Conservation (phyloP, 1,140 invertebrate species). For the Onthophagus taurus region DNA sequence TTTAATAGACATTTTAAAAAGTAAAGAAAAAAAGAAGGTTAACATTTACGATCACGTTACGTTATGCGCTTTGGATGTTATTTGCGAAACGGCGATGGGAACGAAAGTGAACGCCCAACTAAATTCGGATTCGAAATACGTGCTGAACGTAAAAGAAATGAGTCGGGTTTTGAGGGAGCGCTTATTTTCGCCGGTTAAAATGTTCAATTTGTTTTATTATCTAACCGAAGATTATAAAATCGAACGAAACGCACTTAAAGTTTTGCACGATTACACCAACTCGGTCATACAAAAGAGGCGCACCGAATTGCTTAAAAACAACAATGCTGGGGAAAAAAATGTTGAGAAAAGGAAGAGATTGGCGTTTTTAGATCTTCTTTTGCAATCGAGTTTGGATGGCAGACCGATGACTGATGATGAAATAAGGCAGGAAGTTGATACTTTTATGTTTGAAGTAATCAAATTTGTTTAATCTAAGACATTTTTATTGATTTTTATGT, state of each 20-base stretch:
- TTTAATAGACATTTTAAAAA: slow-evolving; percentile 47
- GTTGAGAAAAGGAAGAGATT: slow-evolving; percentile 48
- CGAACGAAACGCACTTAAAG: slow-evolving; percentile 45
- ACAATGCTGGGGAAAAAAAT: slow-evolving; percentile 12
- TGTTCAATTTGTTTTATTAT: slow-evolving; percentile 19
- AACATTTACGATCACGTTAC: slow-evolving; percentile 56
- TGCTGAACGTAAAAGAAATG: slow-evolving; percentile 55
- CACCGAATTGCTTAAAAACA: slow-evolving; percentile 23
- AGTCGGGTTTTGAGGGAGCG: slow-evolving; percentile 35
- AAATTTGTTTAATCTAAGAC: not conserved
- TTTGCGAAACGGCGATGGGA: slow-evolving; percentile 68
- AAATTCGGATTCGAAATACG: slow-evolving; percentile 61
- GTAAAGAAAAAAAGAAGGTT: slow-evolving; percentile 30
- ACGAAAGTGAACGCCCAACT: slow-evolving; percentile 56
- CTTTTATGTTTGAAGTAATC: slow-evolving; percentile 66
- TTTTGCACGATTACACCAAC: slow-evolving; percentile 59
- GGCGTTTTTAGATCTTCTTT: slow-evolving; percentile 67
- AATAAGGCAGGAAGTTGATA: slow-evolving; percentile 64
- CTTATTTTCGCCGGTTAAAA: slow-evolving; percentile 35
- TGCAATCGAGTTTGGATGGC: slow-evolving; percentile 50
- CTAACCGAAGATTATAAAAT: slow-evolving; percentile 21
- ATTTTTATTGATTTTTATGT: not conserved
- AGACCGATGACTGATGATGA: slow-evolving; percentile 49
- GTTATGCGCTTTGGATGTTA: slow-evolving; percentile 60
- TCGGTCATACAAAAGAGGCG: slow-evolving; percentile 43